Conservation (phyloP, 1,140 invertebrate species). For the Acromyrmex heyeri region DNA sequence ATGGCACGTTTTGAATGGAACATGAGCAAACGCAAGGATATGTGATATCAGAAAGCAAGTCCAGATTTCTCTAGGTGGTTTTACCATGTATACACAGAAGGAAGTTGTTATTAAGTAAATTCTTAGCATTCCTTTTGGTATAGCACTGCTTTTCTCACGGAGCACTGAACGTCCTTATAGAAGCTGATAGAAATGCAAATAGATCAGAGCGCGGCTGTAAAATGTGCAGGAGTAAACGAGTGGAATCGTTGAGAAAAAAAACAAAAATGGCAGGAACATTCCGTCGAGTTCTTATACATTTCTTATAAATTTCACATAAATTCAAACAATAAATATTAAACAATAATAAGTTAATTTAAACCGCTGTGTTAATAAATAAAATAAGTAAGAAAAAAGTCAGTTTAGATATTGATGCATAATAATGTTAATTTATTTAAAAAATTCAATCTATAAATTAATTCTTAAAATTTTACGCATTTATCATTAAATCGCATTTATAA, state of each 20-base stretch:
- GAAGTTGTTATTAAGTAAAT: slow-evolving; percentile 70
- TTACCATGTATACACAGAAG: slow-evolving; percentile 9
- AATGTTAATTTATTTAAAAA: neutral
- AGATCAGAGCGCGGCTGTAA: slow-evolving; percentile 30
- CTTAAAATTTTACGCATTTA: neutral
- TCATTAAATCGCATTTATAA: neutral
- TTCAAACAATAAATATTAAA: neutral
- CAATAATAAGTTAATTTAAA: too few relatives aligned
- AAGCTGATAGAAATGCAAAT: slow-evolving; percentile 44
- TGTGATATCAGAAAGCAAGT: slow-evolving; percentile 21
- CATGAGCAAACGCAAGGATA: neutral
- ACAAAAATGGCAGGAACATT: neutral
- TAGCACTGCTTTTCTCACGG: slow-evolving; percentile 69
- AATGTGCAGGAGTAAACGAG: slow-evolving; percentile 10
- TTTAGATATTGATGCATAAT: too few relatives aligned
- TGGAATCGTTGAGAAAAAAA: neutral
- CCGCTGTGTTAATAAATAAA: too few relatives aligned
- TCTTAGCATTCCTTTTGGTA: slow-evolving; percentile 64
- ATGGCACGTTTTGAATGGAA: neutral
- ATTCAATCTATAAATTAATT: neutral
- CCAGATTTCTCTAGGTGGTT: slow-evolving; percentile 25
- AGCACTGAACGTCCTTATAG: slow-evolving; percentile 65
- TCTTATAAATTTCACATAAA: neutral
- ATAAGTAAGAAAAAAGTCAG: too few relatives aligned
- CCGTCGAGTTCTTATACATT: neutral